A percentile compares a stretch with the other conserved stretches of the same genome.
Evolutionary conservation across 2,888 invertebrate genomes (phyloP).

Genomic region (Byasa hedistus): DNA sequence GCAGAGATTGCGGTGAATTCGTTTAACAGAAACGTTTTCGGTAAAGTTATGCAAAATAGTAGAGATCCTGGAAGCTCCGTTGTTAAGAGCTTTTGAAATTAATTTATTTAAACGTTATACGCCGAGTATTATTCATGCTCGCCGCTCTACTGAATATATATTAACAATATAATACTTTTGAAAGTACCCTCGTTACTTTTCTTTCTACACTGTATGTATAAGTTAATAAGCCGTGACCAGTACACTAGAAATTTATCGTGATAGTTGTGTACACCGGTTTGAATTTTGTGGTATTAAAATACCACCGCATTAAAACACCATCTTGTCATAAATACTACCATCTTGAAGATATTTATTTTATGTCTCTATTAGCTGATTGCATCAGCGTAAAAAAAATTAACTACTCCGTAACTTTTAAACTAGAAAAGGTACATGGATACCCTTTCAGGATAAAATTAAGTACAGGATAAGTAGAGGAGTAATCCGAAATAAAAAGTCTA

Average conservation of each 20-base stretch:
- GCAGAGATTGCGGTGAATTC: constrained; percentile 8
- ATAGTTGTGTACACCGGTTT: not conserved
- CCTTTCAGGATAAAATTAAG: too few relatives aligned
- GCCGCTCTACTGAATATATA: constrained; percentile 1
- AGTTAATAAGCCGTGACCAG: constrained; percentile 10
- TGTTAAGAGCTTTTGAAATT: constrained; percentile 18
- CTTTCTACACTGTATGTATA: not conserved
- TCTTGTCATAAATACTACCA: not conserved
- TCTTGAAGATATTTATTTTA: too few relatives aligned
- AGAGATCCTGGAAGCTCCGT: constrained; percentile 10
- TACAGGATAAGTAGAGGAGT: too few relatives aligned
- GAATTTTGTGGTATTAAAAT: not conserved
- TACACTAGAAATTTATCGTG: not conserved
- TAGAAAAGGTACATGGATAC: too few relatives aligned
- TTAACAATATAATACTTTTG: constrained; percentile 10
- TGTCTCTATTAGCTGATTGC: too few relatives aligned
- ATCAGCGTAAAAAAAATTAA: too few relatives aligned
- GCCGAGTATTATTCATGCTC: not conserved
- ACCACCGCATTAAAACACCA: not conserved
- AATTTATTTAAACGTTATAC: constrained; percentile 17
- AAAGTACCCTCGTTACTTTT: constrained; percentile 5
- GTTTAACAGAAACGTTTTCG: constrained; percentile 14
- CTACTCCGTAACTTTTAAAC: too few relatives aligned
- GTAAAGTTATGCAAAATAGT: constrained; percentile 20
- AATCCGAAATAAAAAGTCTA: too few relatives aligned